Base-by-base conservation (phyloP, 2,888 invertebrate genomes). In the Tridacna crocea region DNA sequence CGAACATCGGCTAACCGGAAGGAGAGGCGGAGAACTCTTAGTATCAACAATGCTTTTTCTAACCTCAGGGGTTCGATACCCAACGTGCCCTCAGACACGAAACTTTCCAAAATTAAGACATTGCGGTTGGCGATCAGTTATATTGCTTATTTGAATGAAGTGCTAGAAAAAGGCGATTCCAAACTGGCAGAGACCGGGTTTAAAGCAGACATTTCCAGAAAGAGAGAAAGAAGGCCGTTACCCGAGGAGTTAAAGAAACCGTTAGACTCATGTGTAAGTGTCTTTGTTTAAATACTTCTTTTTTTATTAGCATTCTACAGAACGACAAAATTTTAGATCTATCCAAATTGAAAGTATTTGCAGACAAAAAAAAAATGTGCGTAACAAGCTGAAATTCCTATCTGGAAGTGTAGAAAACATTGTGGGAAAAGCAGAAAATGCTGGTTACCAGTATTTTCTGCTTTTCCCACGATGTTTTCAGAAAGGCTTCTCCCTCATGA, bases 41-140 rank as follows among this genome's bases (percentile, higher is more conserved):
- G 97, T 89, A 99, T 99, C 87, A 99, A 99, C 95, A 98, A 97
- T 74, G 99, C 99, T 0, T 99, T 99, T 94, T 97, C 98, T 0
- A 97, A 98, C 91, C 95, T 99, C 0, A 95, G 99, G 19, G 98
- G 98, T 87, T 98, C 98, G 94, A 99, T 99, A 90, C 99, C 99
- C 0, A 98, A 99, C 92, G 98, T 99, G 0, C 99, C 99, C 0
- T 97, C 97, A 0, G 99, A 99, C 93, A 99, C 99, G 0, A 99
- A 99, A 95, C 95, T 99, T 47, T 98, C 98, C 19, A 96, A 98
- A 96, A 99, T 99, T 90, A 99, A 99, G 95, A 99, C 99, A 0
- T 95, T 99, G 47, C 96, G 98, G 82, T 95, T 99, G 91, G 99
- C 99, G 0, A 99, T 93, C 27, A 93, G 93, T 84, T 94, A 94